phyloP scores from a whole-genome alignment of 2,113 vertebrate species.

The Ciconia stormi region DNA sequence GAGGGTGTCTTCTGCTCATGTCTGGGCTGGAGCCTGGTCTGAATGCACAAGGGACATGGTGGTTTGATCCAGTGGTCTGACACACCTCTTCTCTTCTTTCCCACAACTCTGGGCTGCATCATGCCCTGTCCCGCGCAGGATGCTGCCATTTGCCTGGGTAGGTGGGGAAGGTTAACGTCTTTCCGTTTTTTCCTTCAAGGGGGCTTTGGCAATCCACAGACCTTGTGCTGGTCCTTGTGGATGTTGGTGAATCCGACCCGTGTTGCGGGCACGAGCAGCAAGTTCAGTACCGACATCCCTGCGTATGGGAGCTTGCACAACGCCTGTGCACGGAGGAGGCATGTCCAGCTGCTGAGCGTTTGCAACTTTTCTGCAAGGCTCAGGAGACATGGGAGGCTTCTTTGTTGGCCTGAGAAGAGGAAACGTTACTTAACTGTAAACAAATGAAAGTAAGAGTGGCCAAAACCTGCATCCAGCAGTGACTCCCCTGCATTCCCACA shows the following conservation, averaged over 20 bases:
- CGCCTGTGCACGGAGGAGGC: accelerated
- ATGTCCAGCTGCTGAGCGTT: neutral
- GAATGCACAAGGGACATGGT: too few relatives aligned
- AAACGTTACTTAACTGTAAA: neutral
- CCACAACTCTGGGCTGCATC: neutral
- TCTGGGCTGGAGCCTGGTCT: neutral
- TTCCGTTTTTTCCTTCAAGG: neutral
- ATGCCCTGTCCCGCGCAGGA: neutral
- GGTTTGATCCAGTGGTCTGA: neutral
- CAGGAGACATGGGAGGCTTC: neutral
- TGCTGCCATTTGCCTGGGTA: accelerated
- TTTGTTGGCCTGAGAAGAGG: neutral
- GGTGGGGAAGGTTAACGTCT: neutral
- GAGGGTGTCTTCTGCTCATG: neutral
- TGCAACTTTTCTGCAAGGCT: neutral
- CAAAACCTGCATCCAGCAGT: neutral
- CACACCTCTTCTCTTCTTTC: neutral
- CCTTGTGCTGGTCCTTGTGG: neutral
- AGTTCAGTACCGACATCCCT: neutral
- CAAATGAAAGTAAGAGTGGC: neutral
- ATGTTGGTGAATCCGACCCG: neutral
- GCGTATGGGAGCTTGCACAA: accelerated
- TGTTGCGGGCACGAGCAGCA: neutral
- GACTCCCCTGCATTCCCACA: neutral
- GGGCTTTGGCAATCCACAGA: neutral